Evolutionary conservation across 2,888 invertebrate species (phyloP), one percentile per base, ranked within the genome.

Genomic region (Cristatella mucedo): DNA sequence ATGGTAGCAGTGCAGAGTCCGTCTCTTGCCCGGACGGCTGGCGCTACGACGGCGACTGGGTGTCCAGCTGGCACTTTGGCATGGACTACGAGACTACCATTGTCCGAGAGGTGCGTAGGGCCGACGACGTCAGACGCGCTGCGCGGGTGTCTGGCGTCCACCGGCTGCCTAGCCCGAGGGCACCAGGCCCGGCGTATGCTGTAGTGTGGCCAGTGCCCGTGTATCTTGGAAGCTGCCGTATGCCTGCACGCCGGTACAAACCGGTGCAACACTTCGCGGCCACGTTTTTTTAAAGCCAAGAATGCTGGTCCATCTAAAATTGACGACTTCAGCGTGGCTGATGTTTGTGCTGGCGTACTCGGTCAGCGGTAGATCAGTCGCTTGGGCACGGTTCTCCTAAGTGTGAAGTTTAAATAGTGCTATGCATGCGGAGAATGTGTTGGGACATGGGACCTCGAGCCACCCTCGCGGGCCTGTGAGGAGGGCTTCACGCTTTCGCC

Each of bases 11-110:
- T 5, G 51, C 49, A 29, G 21, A 41, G 0, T 47, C 48, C 2
- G 32, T 44, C 21, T 21, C 44, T 13, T 56, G 56, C 42, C 36
- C 42, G 4, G 29, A 49, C 45, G 52, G 51, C 6, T 53, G 52
- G 50, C 36, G 41, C 3, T 55, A 55, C n/a, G n/a, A n/a, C n/a
- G n/a, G n/a, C n/a, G n/a, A n/a, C n/a, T n/a, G n/a, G n/a, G n/a
- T n/a, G n/a, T n/a, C n/a, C n/a, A n/a, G n/a, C n/a, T n/a, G n/a
- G n/a, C n/a, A n/a, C n/a, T n/a, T n/a, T 44, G 47, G 47, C 2
- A 33, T 42, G 15, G 40, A 44, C 11, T 50, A 51, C 45, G 46
- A 52, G 2, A 47, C 46, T 7, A 55, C 54, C 7, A 52, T 55
- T 41, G 40, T 55, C 2, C 47, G 51, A 26, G 51, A 55, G 46